Base-by-base conservation (phyloP, 2,888 invertebrate species). In the Eretmocerus hayati region DNA sequence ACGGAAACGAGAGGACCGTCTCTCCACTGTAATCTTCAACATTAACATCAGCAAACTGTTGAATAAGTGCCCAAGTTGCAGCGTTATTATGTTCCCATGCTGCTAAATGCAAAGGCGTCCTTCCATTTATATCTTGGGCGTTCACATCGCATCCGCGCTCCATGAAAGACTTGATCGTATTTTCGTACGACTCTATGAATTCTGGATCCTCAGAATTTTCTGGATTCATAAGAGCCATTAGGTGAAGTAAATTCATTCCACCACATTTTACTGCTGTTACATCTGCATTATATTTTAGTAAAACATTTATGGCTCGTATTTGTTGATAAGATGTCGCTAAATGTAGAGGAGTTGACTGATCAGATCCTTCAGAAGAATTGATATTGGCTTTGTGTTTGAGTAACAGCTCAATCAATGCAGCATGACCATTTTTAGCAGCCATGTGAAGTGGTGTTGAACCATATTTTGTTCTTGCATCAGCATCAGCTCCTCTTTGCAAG, bases 21-120 rank as follows among this genome's bases (percentile, higher is more conserved):
- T 50, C 44, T 11, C 44, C 46, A 15, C 15, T 26, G 19, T 2
- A 19, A 21, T 50, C 47, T 41, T 41, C 43, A 21, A 53, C 23
- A 43, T 50, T 53, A n/a, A 50, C 38, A 37, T 53, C 41, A 5
- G 50, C 50, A 38, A 46, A 46, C 9, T 46, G 32, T 9, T 41
- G 39, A 6, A 47, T n/a, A 11, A 52, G 22, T 26, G 23, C 21
- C 46, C 46, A 48, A 18, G 40, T 41, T 11, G 26, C 52, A 21
- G 42, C 46, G 32, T 41, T 43, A 32, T 46, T 49, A 5, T 39
- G 40, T n/a, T 46, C 39, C 32, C 36, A 46, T 15, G 42, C 15
- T 32, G 53, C 50, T 11, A 50, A 33, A 22, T 50, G 53, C 5
- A 53, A 21, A 20, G 53, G 41, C 15, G 53, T 41, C 30, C 38